These are phyloP conservation scores for Synergus itoensis DNA, from an alignment of 2,888 invertebrate genomes.

Conservation along the genomic window DNA sequence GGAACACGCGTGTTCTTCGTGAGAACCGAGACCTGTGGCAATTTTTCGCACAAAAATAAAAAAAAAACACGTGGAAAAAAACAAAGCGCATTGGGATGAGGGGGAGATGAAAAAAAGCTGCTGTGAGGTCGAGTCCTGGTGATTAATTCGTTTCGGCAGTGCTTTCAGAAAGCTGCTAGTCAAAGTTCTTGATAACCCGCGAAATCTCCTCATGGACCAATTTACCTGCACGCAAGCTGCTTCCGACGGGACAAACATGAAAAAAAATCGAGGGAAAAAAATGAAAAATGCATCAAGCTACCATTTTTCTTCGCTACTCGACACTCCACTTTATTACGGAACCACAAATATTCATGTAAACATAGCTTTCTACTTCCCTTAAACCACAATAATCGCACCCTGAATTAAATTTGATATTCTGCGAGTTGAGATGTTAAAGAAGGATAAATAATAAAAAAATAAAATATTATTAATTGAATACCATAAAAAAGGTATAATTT, in stretches of 20 bases:
- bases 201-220: slow-evolving; percentile 46
- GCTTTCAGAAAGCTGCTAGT: slow-evolving; percentile 45
- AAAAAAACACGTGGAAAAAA: slow-evolving; percentile 42
- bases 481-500: not conserved
- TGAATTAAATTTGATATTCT: not conserved
- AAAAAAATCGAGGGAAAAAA: slow-evolving; percentile 7
- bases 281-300: not conserved
- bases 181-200: slow-evolving; percentile 48
- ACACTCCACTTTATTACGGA: slow-evolving; percentile 1
- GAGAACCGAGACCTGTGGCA: not conserved
- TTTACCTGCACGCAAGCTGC: slow-evolving; percentile 39
- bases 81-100: slow-evolving; percentile 40
- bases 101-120: slow-evolving; percentile 35
- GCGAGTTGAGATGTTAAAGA: not conserved
- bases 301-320: slow-evolving; percentile 21
- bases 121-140: slow-evolving; percentile 19
- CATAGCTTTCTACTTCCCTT: not conserved
- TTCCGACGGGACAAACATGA: slow-evolving; percentile 9
- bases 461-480: no score
- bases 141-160: slow-evolving; percentile 42
- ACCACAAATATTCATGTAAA: slow-evolving; percentile 14
- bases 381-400: not conserved
- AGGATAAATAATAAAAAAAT: not conserved
- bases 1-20: slow-evolving; percentile 31
- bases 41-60: slow-evolving; percentile 41